Conservation (phyloP, 2,888 invertebrate species). For the Boloria selene region DNA sequence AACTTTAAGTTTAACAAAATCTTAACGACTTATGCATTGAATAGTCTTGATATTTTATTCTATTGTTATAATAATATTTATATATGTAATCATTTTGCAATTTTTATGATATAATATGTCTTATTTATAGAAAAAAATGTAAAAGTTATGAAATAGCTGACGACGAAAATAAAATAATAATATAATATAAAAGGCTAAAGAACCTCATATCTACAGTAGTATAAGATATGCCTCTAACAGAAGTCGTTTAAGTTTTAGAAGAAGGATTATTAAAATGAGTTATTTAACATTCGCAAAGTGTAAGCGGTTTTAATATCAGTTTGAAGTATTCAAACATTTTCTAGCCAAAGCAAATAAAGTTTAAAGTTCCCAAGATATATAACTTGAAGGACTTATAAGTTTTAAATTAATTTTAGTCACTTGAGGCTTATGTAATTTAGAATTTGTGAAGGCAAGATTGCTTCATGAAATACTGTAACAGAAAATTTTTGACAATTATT, state of each 20-base stretch:
- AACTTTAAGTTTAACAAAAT: conserved; percentile 59
- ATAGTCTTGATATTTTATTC: conserved; percentile 57
- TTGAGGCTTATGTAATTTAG: conserved; percentile 8
- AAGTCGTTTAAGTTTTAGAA: too few relatives aligned
- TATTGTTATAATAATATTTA: not conserved
- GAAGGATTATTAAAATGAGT: conserved; percentile 7
- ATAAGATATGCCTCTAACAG: too few relatives aligned
- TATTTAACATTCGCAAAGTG: conserved; percentile 18
- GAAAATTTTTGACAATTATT: not conserved
- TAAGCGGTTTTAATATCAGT: conserved; percentile 27
- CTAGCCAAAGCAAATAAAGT: conserved; percentile 12
- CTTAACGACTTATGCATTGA: conserved; percentile 40
- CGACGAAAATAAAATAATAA: too few relatives aligned
- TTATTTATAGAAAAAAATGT: too few relatives aligned
- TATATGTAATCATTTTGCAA: not conserved
- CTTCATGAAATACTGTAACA: not conserved
- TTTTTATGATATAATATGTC: too few relatives aligned
- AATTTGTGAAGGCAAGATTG: not conserved
- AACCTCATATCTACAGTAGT: too few relatives aligned
- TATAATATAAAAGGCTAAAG: too few relatives aligned
- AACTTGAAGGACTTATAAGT: conserved; percentile 14
- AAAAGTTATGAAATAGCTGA: too few relatives aligned
- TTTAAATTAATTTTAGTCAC: conserved; percentile 16
- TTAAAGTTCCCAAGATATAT: conserved; percentile 12
- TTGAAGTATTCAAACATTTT: conserved; percentile 23